Evolutionary conservation across 2,888 invertebrate genomes (phyloP).

Genomic region (Uloborus plumipes): DNA sequence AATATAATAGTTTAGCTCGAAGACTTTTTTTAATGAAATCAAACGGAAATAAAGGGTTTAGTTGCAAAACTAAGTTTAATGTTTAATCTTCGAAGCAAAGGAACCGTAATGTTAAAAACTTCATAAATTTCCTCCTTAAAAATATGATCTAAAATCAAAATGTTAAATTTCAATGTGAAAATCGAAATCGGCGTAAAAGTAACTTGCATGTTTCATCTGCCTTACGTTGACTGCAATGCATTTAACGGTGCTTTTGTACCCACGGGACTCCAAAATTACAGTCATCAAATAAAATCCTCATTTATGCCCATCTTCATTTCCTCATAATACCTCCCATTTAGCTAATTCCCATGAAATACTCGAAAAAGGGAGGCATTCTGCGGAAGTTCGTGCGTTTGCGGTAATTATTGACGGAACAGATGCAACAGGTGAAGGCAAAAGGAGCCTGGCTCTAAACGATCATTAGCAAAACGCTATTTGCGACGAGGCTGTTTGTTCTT

Average conservation of each 20-base stretch:
- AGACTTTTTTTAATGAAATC: no score
- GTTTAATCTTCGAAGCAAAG: no score
- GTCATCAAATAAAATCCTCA: not conserved
- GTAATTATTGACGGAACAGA: conserved; percentile 14
- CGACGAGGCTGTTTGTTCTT: no score
- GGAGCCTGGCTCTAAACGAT: no score
- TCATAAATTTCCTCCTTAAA: not conserved
- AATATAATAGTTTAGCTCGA: no score
- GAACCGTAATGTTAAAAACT: not conserved
- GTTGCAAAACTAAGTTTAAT: no score
- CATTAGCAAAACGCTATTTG: no score
- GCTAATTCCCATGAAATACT: conserved; percentile 18
- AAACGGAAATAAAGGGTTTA: no score
- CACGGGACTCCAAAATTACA: not conserved
- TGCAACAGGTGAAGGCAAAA: not conserved
- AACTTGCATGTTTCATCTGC: not conserved
- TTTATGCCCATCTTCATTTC: conserved; percentile 16
- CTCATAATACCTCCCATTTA: conserved; percentile 4
- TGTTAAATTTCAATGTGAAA: not conserved
- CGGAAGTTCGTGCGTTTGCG: not conserved
- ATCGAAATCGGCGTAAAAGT: not conserved
- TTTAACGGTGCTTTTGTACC: no score
- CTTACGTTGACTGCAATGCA: no score
- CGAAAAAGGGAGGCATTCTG: not conserved
- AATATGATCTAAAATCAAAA: not conserved